Evolutionary conservation across 92 coral and sea anemone species (phyloP).

Genomic region (Parazoanthus darwini): DNA sequence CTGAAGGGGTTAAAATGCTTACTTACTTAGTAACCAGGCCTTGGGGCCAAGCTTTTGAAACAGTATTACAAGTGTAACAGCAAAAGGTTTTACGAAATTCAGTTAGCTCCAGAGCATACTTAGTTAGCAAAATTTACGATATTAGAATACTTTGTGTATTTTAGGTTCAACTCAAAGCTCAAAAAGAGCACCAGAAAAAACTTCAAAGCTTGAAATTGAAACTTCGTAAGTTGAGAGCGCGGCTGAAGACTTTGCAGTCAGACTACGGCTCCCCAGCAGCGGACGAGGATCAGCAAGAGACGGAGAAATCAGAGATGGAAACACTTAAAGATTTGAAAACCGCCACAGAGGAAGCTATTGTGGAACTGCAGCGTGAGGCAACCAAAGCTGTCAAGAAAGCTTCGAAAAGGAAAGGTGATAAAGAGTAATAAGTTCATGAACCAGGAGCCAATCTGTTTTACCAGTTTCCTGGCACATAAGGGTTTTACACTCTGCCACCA

Average conservation of each 20-base stretch:
- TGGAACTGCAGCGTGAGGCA: constrained; percentile 71
- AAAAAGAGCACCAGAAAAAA: constrained; percentile 75
- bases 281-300: constrained; percentile 53
- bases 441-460: background rate
- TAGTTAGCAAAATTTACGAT: background rate
- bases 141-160: background rate
- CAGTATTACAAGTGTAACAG: background rate
- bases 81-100: background rate
- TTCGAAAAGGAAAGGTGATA: constrained; percentile 66
- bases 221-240: constrained; percentile 71
- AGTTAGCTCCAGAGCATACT: background rate
- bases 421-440: background rate
- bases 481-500: background rate
- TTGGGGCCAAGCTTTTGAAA: background rate
- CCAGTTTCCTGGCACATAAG: background rate
- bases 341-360: constrained; percentile 84
- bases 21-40: background rate
- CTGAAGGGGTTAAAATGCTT: no score
- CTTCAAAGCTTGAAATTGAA: constrained; percentile 76
- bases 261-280: constrained; percentile 61
- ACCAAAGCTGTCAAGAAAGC: constrained; percentile 52
- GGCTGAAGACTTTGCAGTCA: constrained; percentile 61
- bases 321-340: constrained; percentile 76
- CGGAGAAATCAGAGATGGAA: constrained; percentile 82
- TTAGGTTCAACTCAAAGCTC: constrained; percentile 78